Conservation (phyloP, 2,888 invertebrate species). For the Plutella xylostella region DNA sequence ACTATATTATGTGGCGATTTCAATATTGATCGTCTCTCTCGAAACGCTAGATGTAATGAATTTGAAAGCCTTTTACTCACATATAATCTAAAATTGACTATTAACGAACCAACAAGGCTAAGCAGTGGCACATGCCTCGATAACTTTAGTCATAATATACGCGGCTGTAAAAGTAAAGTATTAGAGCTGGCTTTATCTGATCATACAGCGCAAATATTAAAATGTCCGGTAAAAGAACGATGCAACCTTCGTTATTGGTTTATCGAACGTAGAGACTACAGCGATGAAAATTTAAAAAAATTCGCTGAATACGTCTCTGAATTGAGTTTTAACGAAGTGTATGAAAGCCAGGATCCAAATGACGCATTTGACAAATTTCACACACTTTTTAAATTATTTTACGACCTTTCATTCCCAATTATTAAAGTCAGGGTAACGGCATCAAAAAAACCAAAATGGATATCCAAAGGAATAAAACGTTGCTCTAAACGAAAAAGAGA, state of each 20-base stretch:
- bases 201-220: conserved; percentile 12
- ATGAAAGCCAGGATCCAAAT: background rate
- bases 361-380: conserved; percentile 4
- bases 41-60: background rate
- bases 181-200: conserved; percentile 9
- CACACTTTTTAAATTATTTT: background rate
- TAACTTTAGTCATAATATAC: conserved; percentile 6
- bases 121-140: conserved; percentile 9
- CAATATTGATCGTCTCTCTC: conserved; percentile 8
- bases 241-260: conserved; percentile 1
- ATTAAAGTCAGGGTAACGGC: background rate
- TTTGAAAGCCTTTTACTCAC: conserved; percentile 5
- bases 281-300: conserved; percentile 5
- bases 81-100: conserved; percentile 8
- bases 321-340: background rate
- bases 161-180: conserved; percentile 4
- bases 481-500: conserved; percentile 5
- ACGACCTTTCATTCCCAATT: conserved; percentile 7
- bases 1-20: conserved; percentile 7
- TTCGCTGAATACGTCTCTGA: conserved; percentile 1
- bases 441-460: conserved; percentile 1
- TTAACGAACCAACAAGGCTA: conserved; percentile 5
- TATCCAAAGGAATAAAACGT: conserved; percentile 5
- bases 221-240: conserved; percentile 5
- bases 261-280: conserved; percentile 1